Conservation (phyloP, 2,888 invertebrate species). For the Cerceris rybyensis region DNA sequence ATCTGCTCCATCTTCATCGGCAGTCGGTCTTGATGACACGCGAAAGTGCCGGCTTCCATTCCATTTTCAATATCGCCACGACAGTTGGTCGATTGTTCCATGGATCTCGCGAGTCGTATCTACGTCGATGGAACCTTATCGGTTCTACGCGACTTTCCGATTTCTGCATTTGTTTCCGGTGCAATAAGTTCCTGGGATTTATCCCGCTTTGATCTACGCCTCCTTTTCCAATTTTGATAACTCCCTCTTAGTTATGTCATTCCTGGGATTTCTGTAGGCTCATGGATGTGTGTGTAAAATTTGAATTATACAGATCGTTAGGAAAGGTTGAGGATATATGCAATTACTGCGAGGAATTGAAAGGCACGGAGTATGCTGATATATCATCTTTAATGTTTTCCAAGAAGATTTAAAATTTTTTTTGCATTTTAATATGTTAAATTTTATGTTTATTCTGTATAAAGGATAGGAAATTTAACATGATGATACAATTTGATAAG, state of each 20-base stretch:
- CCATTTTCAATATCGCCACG: conserved; percentile 53
- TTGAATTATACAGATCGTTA: background rate
- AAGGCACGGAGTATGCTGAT: background rate
- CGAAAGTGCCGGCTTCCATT: conserved; percentile 32
- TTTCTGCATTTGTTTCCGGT: background rate
- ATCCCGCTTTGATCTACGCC: too few relatives aligned
- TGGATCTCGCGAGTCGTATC: background rate
- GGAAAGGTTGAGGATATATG: background rate
- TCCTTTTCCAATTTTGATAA: too few relatives aligned
- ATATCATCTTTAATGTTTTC: too few relatives aligned
- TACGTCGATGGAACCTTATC: background rate
- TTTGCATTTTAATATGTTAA: too few relatives aligned
- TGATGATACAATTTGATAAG: too few relatives aligned
- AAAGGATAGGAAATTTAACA: too few relatives aligned
- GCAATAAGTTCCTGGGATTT: too few relatives aligned
- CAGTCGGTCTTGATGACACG: conserved; percentile 40
- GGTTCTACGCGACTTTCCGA: background rate
- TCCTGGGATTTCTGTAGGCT: too few relatives aligned
- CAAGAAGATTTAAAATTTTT: too few relatives aligned
- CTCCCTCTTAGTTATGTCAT: too few relatives aligned
- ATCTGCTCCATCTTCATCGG: conserved; percentile 49
- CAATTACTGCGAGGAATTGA: background rate
- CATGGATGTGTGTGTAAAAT: too few relatives aligned
- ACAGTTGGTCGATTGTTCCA: conserved; percentile 41
- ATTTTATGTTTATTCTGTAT: too few relatives aligned